Evolutionary conservation across 2,113 vertebrate genomes (phyloP), one percentile per base, ranked within the genome.

Genomic region (Hippocampus mohnikei): DNA sequence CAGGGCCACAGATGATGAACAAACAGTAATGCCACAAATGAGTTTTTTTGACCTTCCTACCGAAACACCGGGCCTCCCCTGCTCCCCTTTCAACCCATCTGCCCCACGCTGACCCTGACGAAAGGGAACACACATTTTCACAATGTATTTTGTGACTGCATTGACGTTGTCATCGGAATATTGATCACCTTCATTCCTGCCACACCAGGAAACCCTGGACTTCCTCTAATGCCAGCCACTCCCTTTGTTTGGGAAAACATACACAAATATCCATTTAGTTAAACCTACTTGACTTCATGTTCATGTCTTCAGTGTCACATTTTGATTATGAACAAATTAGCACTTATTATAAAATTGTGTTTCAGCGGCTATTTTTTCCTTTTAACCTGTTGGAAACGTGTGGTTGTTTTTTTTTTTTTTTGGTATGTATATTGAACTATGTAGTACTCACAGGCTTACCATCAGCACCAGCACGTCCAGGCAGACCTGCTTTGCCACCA

Each of bases 391-490:
- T 58, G 65, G 73, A 75, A 84, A 84, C 76, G 61, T 55, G 33
- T 79, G 72, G 52, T 53, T 10, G n/a, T 53, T 50, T 59, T 65
- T 48, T 76, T 83, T 81, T 85, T 81, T 86, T 75, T 85, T 69
- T 74, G 81, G 76, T 84, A 82, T 91, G 86, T 80, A 91, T 92
- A 92, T 92, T 90, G 94, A 96, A 95, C 92, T 92, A 88, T 95
- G 88, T 92, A 95, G 96, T 98, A 98, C 97, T 98, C 97, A 98
- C 97, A 98, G 96, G 96, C 97, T 98, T 98, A 98, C 97, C 97
- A 95, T 98, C 97, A 96, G 95, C 95, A 95, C 97, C 97, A 93
- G 92, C 85, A 84, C 92, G 92, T 88, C 97, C 97, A 87, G 93
- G 91, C 83, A 92, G 92, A 75, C 97, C 96, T 71, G 91, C 88